Percentiles rank a stretch among this genome's conserved stretches.
Conservation (phyloP, 2,113 vertebrate genomes). For the Dendrocopos noguchii region DNA sequence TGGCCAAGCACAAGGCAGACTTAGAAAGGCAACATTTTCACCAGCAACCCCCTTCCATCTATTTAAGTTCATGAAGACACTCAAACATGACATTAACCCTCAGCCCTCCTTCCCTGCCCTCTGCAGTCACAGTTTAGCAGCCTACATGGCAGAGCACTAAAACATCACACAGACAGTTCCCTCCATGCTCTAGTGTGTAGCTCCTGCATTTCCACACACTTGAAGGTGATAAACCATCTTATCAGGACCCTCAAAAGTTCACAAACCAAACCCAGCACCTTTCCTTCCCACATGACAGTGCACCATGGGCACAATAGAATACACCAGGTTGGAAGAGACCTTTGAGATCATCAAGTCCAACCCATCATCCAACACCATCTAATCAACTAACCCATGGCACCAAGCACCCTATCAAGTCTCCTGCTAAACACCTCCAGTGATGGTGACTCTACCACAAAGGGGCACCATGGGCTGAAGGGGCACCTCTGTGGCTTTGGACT, state of each 20-base stretch:
- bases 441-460: too few relatives aligned
- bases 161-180: neutral
- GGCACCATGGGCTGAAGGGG: too few relatives aligned
- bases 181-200: neutral
- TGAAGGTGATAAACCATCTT: neutral
- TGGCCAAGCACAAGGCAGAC: neutral
- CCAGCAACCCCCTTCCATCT: neutral
- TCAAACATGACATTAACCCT: neutral
- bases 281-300: neutral
- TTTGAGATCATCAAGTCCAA: too few relatives aligned
- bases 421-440: too few relatives aligned
- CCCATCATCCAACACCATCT: too few relatives aligned
- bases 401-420: too few relatives aligned
- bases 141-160: neutral
- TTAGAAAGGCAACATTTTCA: neutral
- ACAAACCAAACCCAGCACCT: neutral
- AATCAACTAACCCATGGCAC: too few relatives aligned
- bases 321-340: too few relatives aligned
- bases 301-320: neutral
- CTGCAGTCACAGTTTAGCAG: neutral
- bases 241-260: neutral
- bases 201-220: fast-evolving
- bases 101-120: too few relatives aligned
- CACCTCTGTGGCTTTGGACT: too few relatives aligned
- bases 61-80: neutral